These are phyloP conservation scores for Chlorops oryzae DNA, from an alignment of 1,140 invertebrate species.

Conservation along the genomic window DNA sequence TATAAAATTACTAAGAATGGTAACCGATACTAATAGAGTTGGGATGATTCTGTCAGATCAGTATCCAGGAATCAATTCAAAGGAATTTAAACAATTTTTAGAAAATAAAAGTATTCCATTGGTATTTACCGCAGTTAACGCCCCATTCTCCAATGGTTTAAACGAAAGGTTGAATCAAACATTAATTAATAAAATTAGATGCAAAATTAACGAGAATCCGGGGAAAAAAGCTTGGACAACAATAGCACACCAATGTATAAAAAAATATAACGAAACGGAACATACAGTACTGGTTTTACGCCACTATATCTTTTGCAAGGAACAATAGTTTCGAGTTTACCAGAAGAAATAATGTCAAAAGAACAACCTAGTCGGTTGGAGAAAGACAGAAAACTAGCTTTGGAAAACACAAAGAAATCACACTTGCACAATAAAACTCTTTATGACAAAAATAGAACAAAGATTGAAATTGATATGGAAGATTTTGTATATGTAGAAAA, in stretches of 20 bases:
- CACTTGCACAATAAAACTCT: too few species aligned
- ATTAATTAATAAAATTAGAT: constrained; percentile 41
- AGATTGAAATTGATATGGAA: constrained; percentile 17
- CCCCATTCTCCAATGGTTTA: constrained; percentile 40
- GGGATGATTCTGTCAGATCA: constrained; percentile 35
- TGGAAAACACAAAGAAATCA: constrained; percentile 22
- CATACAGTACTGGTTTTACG: constrained; percentile 37
- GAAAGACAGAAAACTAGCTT: constrained; percentile 21
- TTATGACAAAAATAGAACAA: constrained; percentile 18
- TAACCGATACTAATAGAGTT: constrained; percentile 18
- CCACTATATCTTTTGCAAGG: constrained; percentile 39
- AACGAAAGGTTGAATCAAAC: constrained; percentile 41
- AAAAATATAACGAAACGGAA: constrained; percentile 42
- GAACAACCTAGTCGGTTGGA: constrained; percentile 11
- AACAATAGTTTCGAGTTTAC: constrained; percentile 25
- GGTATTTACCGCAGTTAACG: constrained; percentile 39
- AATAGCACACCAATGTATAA: constrained; percentile 37
- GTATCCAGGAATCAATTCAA: constrained; percentile 41
- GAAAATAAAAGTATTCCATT: constrained; percentile 23
- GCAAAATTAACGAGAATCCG: constrained; percentile 26
- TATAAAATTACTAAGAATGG: constrained; percentile 37
- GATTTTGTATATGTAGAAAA: too few species aligned
- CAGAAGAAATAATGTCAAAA: constrained; percentile 28
- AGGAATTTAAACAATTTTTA: constrained; percentile 35
- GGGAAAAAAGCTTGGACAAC: constrained; percentile 41